Conservation (phyloP, 2,113 vertebrate genomes). For the rabbit (Oryctolagus cuniculus) region DNA sequence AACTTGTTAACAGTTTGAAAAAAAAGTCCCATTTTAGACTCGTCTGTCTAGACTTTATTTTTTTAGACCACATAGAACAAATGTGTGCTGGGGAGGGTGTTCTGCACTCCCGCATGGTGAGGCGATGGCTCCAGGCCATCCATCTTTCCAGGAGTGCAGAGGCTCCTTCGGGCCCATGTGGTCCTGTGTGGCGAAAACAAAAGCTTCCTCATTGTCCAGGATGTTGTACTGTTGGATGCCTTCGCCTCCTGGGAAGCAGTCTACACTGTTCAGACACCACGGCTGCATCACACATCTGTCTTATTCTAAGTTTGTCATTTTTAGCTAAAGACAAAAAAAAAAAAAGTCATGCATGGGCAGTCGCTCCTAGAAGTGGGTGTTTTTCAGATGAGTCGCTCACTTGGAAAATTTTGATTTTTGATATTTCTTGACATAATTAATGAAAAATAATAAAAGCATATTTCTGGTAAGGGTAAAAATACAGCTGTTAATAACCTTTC, state of each 20-base stretch:
- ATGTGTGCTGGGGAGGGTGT: constrained; percentile 27
- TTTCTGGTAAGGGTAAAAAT: constrained; percentile 39
- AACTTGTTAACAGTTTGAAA: constrained; percentile 62
- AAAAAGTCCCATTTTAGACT: constrained; percentile 67
- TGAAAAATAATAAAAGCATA: constrained; percentile 18
- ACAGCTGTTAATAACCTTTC: background rate
- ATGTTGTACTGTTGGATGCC: constrained; percentile 24
- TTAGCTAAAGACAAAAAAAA: constrained; percentile 11
- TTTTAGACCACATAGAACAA: constrained; percentile 43
- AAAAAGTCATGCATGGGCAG: background rate
- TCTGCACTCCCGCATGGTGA: background rate
- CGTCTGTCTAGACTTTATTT: background rate
- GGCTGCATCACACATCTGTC: background rate
- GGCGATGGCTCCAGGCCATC: background rate
- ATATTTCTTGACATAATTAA: constrained; percentile 46
- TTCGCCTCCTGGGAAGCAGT: constrained; percentile 34
- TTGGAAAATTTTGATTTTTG: constrained; percentile 18
- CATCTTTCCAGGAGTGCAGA: constrained; percentile 23
- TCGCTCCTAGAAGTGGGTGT: background rate
- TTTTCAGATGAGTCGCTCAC: background rate
- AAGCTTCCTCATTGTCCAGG: background rate
- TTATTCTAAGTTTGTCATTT: background rate
- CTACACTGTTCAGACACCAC: background rate
- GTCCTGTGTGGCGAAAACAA: background rate
- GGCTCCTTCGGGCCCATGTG: background rate